These are phyloP conservation scores for Amphiprion clarkii DNA, from an alignment of 2,797 vertebrate genomes.

Conservation along the genomic window DNA sequence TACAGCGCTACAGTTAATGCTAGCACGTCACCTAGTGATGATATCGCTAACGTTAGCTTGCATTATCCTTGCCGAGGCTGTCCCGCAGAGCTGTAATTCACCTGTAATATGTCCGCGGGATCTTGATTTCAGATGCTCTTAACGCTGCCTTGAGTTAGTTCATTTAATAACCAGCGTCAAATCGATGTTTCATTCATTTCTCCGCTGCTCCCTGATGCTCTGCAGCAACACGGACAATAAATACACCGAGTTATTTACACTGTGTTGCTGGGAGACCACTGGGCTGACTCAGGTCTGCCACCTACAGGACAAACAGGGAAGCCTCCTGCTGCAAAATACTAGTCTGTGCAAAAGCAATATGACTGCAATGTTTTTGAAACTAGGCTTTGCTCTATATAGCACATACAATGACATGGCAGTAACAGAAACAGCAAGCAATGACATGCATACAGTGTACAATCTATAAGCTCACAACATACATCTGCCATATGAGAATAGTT, in stretches of 20 bases:
- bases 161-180: conserved; percentile 10
- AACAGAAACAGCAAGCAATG: too few species aligned
- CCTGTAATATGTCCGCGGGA: conserved; percentile 42
- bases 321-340: background rate
- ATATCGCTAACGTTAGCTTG: conserved; percentile 50
- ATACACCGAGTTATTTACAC: conserved; percentile 70
- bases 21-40: conserved; percentile 25
- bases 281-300: conserved; percentile 23
- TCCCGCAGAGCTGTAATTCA: conserved; percentile 33
- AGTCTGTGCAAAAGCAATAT: background rate
- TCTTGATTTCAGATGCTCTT: conserved; percentile 7
- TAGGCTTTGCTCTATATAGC: too few species aligned
- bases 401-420: too few species aligned
- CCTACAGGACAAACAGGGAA: conserved; percentile 28
- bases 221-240: background rate
- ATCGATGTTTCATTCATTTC: conserved; percentile 53
- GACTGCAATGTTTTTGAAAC: background rate
- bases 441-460: too few species aligned
- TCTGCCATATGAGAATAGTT: too few species aligned
- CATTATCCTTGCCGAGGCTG: background rate
- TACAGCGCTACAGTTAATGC: background rate
- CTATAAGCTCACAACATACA: too few species aligned
- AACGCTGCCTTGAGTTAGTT: background rate
- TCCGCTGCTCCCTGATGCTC: background rate
- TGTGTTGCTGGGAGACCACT: conserved; percentile 78